Evolutionary conservation across 2,888 invertebrate genomes (phyloP).

Genomic region (Oligia latruncula): DNA sequence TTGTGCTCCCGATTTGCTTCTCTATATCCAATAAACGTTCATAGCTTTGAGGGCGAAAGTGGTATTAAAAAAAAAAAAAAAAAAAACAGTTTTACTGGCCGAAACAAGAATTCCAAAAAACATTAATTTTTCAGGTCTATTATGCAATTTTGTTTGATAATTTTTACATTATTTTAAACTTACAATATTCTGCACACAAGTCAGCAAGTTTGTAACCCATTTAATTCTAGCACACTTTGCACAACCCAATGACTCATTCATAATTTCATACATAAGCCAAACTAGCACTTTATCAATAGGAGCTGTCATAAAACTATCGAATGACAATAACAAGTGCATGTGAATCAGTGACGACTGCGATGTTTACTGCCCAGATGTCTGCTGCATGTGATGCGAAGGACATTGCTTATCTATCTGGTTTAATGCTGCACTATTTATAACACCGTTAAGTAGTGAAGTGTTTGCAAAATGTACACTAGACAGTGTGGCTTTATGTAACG

Average conservation of each 20-base stretch:
- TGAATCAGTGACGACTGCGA: constrained; percentile 35
- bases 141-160: no score
- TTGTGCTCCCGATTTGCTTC: not conserved
- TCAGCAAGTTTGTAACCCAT: not conserved
- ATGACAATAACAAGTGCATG: constrained; percentile 63
- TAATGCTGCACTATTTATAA: constrained; percentile 30
- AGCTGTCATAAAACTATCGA: constrained; percentile 57
- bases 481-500: constrained; percentile 9
- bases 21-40: not conserved
- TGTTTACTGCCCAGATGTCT: constrained; percentile 57
- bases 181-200: no score
- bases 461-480: constrained; percentile 12
- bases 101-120: not conserved
- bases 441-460: constrained; percentile 16
- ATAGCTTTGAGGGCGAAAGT: not conserved
- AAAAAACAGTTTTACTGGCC: not conserved
- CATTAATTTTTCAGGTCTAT: not conserved
- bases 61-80: not conserved
- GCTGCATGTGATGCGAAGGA: constrained; percentile 44
- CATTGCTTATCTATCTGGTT: constrained; percentile 53
- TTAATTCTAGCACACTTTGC: not conserved
- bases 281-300: constrained; percentile 46
- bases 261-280: not conserved
- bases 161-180: no score
- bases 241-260: constrained; percentile 15